Conservation (phyloP, 2,113 vertebrate genomes). For the Sceloporus tristichus region DNA sequence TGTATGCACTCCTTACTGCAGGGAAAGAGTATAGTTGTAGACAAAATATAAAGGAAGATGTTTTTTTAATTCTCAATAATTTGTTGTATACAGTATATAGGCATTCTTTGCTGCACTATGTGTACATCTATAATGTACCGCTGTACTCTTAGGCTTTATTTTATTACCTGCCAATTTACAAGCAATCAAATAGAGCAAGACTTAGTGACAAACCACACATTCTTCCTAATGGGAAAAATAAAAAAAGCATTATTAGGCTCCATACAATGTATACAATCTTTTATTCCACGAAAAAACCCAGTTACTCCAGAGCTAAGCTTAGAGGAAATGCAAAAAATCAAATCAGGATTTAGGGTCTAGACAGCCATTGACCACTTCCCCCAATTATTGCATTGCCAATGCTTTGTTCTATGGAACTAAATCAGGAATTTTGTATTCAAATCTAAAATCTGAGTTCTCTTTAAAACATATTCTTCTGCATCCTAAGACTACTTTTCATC, state of each 20-base stretch:
- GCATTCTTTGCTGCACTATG: neutral
- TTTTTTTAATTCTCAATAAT: neutral
- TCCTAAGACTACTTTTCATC: neutral
- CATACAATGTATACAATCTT: no score
- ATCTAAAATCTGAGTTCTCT: neutral
- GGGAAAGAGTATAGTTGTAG: neutral
- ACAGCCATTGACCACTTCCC: neutral
- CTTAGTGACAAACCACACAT: fast-evolving
- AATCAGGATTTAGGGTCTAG: conserved; percentile 19
- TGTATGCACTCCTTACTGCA: no score
- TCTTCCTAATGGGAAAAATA: neutral
- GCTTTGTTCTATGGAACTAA: fast-evolving
- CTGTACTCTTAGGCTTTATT: neutral
- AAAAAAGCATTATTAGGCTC: fast-evolving
- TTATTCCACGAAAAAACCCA: neutral
- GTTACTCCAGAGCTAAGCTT: neutral
- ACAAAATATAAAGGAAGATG: neutral
- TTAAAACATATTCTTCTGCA: neutral
- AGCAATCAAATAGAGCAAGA: fast-evolving
- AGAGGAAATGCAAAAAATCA: neutral
- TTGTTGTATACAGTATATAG: neutral
- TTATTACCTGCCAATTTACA: neutral
- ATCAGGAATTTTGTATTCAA: neutral
- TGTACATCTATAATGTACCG: neutral
- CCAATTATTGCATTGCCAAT: neutral